Percentiles rank a stretch among this genome's conserved stretches.
Evolutionary conservation across 92 coral and sea anemone genomes (phyloP).

Genomic region (Palythoa grandis): DNA sequence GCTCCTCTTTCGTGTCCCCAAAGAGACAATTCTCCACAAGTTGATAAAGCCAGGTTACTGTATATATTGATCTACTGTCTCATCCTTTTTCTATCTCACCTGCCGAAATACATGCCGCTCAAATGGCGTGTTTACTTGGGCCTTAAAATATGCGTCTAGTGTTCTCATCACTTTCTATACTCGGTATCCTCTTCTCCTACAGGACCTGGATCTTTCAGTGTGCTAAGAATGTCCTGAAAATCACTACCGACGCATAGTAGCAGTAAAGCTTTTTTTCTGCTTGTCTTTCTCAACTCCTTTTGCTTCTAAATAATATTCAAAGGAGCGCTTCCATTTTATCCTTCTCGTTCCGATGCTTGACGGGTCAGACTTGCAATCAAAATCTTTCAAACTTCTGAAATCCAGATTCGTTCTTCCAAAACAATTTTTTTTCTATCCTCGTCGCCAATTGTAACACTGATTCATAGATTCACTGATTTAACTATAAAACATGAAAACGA

Average conservation of each 20-base stretch:
- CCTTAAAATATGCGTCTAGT: slow-evolving; percentile 40
- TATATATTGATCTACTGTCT: slow-evolving; percentile 17
- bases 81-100: slow-evolving; percentile 5
- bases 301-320: background rate
- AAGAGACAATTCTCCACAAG: background rate
- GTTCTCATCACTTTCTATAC: background rate
- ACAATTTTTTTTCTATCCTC: too few species aligned
- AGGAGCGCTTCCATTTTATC: background rate
- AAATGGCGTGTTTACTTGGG: slow-evolving; percentile 41
- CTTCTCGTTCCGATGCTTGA: background rate
- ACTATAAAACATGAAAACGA: too few species aligned
- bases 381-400: too few species aligned
- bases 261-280: background rate
- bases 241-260: background rate
- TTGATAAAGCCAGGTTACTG: background rate
- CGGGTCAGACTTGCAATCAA: too few species aligned
- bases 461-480: too few species aligned
- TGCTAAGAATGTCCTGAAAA: background rate
- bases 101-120: slow-evolving; percentile 46
- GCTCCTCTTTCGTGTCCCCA: background rate
- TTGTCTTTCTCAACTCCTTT: background rate
- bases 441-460: too few species aligned
- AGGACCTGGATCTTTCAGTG: background rate
- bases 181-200: background rate
- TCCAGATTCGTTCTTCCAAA: too few species aligned